phyloP scores from a whole-genome alignment of 2,888 invertebrate genomes.

The Tetranychus piercei region DNA sequence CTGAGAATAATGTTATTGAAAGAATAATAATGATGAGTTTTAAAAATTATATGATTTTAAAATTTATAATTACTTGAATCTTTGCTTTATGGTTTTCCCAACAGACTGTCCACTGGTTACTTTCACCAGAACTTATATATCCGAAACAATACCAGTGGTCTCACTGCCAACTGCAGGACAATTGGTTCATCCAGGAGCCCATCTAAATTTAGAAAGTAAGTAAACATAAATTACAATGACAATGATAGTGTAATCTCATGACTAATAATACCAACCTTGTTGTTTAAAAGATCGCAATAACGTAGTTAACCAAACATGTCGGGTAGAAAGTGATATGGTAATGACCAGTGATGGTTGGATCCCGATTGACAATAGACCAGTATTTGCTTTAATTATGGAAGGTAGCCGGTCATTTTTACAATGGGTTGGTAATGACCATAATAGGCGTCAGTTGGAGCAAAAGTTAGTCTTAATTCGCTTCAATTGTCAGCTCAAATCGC shows the following conservation, averaged over 20 bases:
- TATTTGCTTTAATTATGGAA: slow-evolving; percentile 21
- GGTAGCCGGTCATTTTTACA: slow-evolving; percentile 34
- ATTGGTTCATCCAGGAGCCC: slow-evolving; percentile 67
- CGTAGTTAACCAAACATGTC: neutral
- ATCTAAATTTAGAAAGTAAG: slow-evolving; percentile 60
- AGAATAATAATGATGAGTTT: neutral
- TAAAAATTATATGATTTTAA: too few relatives aligned
- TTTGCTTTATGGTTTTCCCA: neutral
- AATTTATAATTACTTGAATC: neutral
- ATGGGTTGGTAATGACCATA: slow-evolving; percentile 66
- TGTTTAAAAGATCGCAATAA: neutral
- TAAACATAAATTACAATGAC: neutral
- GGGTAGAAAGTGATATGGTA: neutral
- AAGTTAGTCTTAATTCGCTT: slow-evolving; percentile 58
- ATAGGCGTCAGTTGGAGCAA: slow-evolving; percentile 57
- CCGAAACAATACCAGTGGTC: slow-evolving; percentile 65
- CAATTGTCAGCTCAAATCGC: slow-evolving; percentile 48
- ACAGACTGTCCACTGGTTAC: slow-evolving; percentile 50
- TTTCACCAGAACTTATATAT: slow-evolving; percentile 46
- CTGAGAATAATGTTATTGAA: neutral
- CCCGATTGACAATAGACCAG: slow-evolving; percentile 17
- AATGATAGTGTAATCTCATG: neutral
- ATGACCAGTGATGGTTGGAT: slow-evolving; percentile 22
- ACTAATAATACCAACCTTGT: neutral
- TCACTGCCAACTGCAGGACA: slow-evolving; percentile 66